Evolutionary conservation across 2,113 vertebrate genomes (phyloP).

Genomic region (Capricornis sumatraensis): DNA sequence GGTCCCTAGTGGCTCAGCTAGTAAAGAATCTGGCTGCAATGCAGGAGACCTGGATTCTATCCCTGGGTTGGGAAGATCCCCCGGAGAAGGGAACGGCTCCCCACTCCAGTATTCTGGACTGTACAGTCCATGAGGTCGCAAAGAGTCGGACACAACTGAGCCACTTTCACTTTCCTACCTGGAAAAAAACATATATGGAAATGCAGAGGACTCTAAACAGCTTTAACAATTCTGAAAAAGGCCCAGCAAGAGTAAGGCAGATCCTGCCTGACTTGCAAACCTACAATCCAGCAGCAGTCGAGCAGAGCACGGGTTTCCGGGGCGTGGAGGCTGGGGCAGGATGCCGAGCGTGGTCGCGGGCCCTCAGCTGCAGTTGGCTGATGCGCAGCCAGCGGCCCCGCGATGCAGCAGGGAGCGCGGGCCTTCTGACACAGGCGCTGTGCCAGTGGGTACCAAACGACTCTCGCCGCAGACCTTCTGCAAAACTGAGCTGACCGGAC

Average conservation of each 20-base stretch:
- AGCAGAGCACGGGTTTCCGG: no score
- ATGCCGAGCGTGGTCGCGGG: rapidly evolving
- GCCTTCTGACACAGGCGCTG: not conserved
- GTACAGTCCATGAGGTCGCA: not conserved
- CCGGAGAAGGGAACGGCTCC: not conserved
- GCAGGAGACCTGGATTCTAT: not conserved
- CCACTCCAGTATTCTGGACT: not conserved
- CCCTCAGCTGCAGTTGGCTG: rapidly evolving
- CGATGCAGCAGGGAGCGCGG: rapidly evolving
- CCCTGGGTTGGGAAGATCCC: not conserved
- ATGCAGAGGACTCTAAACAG: not conserved
- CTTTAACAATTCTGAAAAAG: not conserved
- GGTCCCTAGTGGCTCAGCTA: not conserved
- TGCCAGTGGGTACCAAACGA: no score
- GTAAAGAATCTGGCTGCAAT: not conserved
- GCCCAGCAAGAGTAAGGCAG: not conserved
- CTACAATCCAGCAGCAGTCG: not conserved
- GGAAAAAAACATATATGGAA: not conserved
- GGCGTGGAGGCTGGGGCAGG: no score
- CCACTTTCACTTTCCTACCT: not conserved
- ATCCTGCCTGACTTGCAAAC: not conserved
- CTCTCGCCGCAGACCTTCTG: not conserved
- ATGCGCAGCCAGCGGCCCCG: not conserved
- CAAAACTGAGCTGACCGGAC: not conserved
- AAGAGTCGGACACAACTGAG: not conserved